Evolutionary conservation across 2,113 vertebrate genomes (phyloP).

Genomic region (Eretmochelys imbricata): DNA sequence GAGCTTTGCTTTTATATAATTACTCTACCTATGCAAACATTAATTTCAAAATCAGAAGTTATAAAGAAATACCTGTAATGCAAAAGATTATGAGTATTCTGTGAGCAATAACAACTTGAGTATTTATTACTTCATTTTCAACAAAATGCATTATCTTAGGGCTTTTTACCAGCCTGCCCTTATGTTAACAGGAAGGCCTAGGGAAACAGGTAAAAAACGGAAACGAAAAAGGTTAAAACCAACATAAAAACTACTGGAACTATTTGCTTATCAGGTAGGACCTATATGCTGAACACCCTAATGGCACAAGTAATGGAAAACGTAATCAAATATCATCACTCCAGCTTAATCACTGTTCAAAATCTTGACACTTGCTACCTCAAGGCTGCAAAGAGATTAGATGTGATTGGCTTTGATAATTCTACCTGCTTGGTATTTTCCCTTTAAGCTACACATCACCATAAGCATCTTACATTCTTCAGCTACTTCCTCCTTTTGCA

Average conservation of each 20-base stretch:
- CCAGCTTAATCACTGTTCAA: slow-evolving; percentile 75
- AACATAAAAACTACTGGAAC: slow-evolving; percentile 88
- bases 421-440: slow-evolving; percentile 72
- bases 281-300: slow-evolving; percentile 53
- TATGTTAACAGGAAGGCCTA: slow-evolving; percentile 96
- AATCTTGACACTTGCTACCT: slow-evolving; percentile 74
- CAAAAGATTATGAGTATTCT: slow-evolving; percentile 73
- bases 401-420: slow-evolving; percentile 79
- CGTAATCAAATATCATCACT: slow-evolving; percentile 68
- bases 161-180: slow-evolving; percentile 86
- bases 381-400: slow-evolving; percentile 69
- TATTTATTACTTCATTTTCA: slow-evolving; percentile 82
- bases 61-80: slow-evolving; percentile 62
- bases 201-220: slow-evolving; percentile 96
- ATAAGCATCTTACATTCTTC: slow-evolving; percentile 67
- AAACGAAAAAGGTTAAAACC: slow-evolving; percentile 94
- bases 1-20: slow-evolving; percentile 55
- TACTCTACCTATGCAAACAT: slow-evolving; percentile 35
- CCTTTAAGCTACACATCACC: slow-evolving; percentile 74
- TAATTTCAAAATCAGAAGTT: slow-evolving; percentile 54
- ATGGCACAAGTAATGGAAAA: slow-evolving; percentile 75
- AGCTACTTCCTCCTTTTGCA: slow-evolving; percentile 34
- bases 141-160: slow-evolving; percentile 76
- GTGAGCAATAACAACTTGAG: slow-evolving; percentile 82
- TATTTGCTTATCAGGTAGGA: slow-evolving; percentile 93